Base-by-base conservation (phyloP, 2,113 vertebrate genomes). In the Apteryx mantelli region DNA sequence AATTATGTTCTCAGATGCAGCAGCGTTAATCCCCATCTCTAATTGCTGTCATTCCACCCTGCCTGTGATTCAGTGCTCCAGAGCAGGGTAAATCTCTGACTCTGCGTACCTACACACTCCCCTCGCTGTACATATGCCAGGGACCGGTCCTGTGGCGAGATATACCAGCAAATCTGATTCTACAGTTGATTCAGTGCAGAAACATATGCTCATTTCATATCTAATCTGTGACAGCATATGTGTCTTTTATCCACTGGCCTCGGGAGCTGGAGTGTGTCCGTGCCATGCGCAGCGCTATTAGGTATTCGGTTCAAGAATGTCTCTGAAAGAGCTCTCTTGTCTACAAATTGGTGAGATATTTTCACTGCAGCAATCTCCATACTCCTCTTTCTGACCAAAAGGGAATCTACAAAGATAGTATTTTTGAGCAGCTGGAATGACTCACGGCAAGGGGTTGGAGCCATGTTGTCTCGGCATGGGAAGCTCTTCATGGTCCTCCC, bases 281-380 rank as follows among this genome's bases (percentile, higher is more conserved):
- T 82, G 89, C 53, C 76, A 10, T 40, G 79, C 6, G 0, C 68
- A 12, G 56, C 77, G 4, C 92, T 40, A 5, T 34, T 28, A 74
- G 85, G 78, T 71, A 64, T 87, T 89, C 85, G 7, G 58, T 64
- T 32, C 50, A 20, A 68, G 83, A 55, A 60, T 5, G 10, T 15
- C 75, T 82, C 90, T 95, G 92, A 92, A 96, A 92, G 88, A 84
- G 53, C 78, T 68, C 73, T 64, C 85, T 94, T 89, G 80, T 93
- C 93, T 91, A 11, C 80, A 70, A 25, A 65, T 0, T 2, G 81
- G 84, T 65, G 36, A 90, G 94, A 84, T 34, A 6, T 86, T 94
- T 78, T 70, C 82, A 3, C n/a, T 64, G 91, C 94, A 84, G 77
- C 69, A 56, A 79, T 34, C 91, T 73, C 85, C 84, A 30, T 46